Percentiles rank a stretch among this genome's conserved stretches.
phyloP scores from a whole-genome alignment of 2,113 vertebrate species.

The Myrmecobius fasciatus region DNA sequence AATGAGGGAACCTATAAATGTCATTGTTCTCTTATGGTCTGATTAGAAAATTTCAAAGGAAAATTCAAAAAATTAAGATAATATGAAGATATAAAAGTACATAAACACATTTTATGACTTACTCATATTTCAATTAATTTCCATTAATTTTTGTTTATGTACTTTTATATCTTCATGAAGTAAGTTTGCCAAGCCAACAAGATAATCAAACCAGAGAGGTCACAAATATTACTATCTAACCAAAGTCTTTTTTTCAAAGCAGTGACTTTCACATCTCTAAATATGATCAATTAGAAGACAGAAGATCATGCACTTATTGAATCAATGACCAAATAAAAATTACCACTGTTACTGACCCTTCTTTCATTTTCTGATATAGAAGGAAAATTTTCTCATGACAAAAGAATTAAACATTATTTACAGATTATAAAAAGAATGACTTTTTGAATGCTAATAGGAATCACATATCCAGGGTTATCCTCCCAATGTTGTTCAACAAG shows the following conservation, averaged over 20 bases:
- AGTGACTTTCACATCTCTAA: no score
- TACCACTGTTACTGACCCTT: neutral
- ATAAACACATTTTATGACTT: no score
- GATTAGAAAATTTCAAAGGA: slow-evolving; percentile 33
- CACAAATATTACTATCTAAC: neutral
- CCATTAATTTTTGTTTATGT: no score
- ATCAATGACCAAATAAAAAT: neutral
- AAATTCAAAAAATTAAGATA: slow-evolving; percentile 19
- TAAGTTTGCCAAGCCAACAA: neutral
- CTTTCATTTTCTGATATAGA: neutral
- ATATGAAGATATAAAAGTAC: slow-evolving; percentile 30
- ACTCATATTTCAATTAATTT: no score
- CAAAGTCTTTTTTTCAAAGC: no score
- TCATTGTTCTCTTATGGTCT: neutral
- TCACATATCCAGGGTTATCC: neutral
- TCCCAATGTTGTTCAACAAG: neutral
- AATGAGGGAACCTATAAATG: slow-evolving; percentile 28
- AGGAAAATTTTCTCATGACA: neutral
- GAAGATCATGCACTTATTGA: neutral
- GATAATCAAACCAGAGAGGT: neutral
- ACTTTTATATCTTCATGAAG: neutral
- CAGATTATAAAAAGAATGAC: neutral
- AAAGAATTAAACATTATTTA: neutral
- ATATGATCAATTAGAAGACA: no score
- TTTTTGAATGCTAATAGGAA: neutral